These are phyloP conservation scores for Formica exsecta DNA, from an alignment of 1,140 invertebrate genomes.

Conservation along the genomic window DNA sequence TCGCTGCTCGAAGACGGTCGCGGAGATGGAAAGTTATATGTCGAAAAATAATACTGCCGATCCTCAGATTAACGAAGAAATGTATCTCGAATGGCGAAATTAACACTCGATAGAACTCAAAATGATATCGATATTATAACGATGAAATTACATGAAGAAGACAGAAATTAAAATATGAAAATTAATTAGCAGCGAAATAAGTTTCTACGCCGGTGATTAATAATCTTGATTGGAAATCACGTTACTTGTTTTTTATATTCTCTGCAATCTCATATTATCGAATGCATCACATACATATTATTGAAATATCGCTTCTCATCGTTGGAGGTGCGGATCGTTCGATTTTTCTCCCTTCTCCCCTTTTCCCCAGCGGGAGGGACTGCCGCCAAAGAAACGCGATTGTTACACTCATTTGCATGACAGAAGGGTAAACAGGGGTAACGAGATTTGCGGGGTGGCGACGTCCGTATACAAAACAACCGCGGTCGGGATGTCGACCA, in stretches of 20 bases:
- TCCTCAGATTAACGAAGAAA: neutral
- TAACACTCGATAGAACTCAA: neutral
- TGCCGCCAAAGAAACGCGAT: constrained; percentile 69
- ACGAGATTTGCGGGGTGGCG: constrained; percentile 78
- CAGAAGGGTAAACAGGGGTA: constrained; percentile 80
- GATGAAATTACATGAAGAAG: neutral
- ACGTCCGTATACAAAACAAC: constrained; percentile 70
- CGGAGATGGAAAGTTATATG: neutral
- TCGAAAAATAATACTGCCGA: neutral
- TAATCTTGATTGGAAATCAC: neutral
- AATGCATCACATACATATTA: no score
- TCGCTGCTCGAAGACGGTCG: neutral
- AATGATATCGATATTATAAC: neutral
- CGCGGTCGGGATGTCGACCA: constrained; percentile 76
- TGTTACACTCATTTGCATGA: constrained; percentile 82
- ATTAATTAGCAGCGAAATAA: constrained; percentile 7
- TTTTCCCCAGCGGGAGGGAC: neutral
- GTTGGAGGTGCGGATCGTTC: constrained; percentile 21
- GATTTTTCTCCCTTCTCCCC: constrained; percentile 55
- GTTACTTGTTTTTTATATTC: neutral
- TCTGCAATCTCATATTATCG: neutral
- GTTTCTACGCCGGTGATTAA: neutral
- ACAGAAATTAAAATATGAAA: neutral
- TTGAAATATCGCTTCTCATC: neutral
- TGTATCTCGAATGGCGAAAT: neutral